Percentiles rank a stretch among this genome's conserved stretches.
Conservation (phyloP, 2,113 vertebrate genomes). For the Glareola pratincola region DNA sequence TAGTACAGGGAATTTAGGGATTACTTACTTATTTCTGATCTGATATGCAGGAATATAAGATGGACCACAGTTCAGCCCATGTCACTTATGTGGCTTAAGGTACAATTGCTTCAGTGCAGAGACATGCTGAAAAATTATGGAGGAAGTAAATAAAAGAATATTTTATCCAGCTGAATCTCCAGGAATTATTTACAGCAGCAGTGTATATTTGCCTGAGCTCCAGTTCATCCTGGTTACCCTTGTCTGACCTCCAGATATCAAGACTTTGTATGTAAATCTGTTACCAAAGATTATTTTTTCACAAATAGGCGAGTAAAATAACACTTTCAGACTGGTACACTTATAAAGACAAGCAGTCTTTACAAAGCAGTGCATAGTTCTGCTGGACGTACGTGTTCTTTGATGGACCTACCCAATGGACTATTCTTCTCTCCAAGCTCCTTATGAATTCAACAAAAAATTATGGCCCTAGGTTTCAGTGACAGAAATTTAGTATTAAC, state of each 20-base stretch:
- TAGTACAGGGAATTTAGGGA: background rate
- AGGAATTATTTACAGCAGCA: background rate
- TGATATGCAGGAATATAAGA: background rate
- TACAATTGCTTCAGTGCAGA: background rate
- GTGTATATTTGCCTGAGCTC: background rate
- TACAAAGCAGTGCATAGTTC: background rate
- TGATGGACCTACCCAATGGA: background rate
- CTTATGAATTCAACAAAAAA: background rate
- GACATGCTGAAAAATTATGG: background rate
- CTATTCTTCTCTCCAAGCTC: background rate
- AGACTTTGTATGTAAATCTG: background rate
- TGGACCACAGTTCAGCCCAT: background rate
- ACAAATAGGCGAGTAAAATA: background rate
- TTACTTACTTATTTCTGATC: background rate
- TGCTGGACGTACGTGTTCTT: background rate
- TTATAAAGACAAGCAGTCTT: background rate
- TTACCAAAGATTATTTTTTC: background rate
- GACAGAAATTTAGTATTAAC: background rate
- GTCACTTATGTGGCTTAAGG: background rate
- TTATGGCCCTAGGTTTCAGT: background rate
- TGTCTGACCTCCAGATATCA: background rate
- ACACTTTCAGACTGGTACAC: background rate
- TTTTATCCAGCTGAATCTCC: background rate
- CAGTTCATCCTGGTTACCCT: background rate
- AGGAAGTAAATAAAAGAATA: background rate